phyloP scores from a whole-genome alignment of 2,113 vertebrate species.

The Protobothrops mucrosquamatus region DNA sequence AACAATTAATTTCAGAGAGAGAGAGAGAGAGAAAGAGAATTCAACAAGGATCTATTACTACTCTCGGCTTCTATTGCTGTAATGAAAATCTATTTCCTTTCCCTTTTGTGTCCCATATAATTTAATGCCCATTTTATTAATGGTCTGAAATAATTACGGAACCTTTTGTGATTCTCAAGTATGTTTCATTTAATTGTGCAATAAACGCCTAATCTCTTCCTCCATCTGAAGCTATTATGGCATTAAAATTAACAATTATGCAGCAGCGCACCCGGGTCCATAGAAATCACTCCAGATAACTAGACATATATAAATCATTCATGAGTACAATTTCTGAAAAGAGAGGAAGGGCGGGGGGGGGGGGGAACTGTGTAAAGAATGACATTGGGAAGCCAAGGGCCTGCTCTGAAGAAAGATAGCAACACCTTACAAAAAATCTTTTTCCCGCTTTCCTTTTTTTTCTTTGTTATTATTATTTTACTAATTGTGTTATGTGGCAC shows the following conservation, averaged over 20 bases:
- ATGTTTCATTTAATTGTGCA: constrained; percentile 99
- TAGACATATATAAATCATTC: constrained; percentile 99
- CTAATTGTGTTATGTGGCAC: constrained; percentile 73
- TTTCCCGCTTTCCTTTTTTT: constrained; percentile 62
- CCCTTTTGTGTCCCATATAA: constrained; percentile 99
- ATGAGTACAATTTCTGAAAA: constrained; percentile 97
- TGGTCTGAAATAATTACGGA: constrained; percentile 99
- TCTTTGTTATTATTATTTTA: constrained; percentile 76
- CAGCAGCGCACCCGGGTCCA: constrained; percentile 99
- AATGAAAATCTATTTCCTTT: constrained; percentile 99
- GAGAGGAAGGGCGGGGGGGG: constrained; percentile 78
- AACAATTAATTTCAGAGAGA: constrained; percentile 99
- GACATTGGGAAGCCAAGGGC: constrained; percentile 86
- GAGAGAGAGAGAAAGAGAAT: constrained; percentile 87
- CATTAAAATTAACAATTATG: constrained; percentile 99
- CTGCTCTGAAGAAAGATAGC: constrained; percentile 79
- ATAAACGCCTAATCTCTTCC: constrained; percentile 99
- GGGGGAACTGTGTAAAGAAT: constrained; percentile 82
- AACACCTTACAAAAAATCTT: constrained; percentile 75
- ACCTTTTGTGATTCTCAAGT: constrained; percentile 99
- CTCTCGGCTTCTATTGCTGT: constrained; percentile 99
- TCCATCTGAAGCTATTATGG: constrained; percentile 99
- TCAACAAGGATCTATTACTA: constrained; percentile 99
- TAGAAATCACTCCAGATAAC: constrained; percentile 99
- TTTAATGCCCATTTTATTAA: constrained; percentile 99